Evolutionary conservation across 2,797 vertebrate species (phyloP).

Genomic region (Mus spretus): DNA sequence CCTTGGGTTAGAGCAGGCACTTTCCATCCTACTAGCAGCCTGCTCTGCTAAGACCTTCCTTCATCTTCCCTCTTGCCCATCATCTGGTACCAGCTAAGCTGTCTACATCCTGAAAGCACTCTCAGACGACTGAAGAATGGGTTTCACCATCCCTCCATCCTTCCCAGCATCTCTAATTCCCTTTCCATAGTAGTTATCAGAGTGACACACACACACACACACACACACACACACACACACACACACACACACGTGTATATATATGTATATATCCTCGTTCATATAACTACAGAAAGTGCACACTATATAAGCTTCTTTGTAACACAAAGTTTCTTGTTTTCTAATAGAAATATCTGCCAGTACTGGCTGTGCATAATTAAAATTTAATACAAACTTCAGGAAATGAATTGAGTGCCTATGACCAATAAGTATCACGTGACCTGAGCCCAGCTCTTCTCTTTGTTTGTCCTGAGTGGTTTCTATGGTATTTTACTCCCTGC

Average conservation of each 20-base stretch:
- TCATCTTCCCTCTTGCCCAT: background rate
- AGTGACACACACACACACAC: background rate
- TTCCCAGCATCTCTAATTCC: background rate
- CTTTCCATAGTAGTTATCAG: background rate
- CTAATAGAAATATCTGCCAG: constrained; percentile 31
- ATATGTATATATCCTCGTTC: background rate
- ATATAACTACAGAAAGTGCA: background rate
- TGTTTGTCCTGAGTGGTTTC: background rate
- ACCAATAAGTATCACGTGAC: background rate
- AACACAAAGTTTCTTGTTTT: background rate
- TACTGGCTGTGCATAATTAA: background rate
- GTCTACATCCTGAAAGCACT: background rate
- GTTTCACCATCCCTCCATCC: background rate
- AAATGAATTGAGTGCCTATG: background rate
- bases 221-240: too few species aligned
- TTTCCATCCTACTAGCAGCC: background rate
- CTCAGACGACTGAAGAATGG: background rate
- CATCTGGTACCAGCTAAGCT: background rate
- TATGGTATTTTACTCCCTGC: background rate
- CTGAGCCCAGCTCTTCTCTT: background rate
- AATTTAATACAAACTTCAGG: background rate
- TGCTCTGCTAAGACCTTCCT: background rate
- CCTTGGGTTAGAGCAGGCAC: background rate
- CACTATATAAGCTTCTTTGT: background rate
- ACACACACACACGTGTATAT: too few species aligned